These are phyloP conservation scores for Thymallus thymallus DNA, from an alignment of 2,113 vertebrate species.

Conservation along the genomic window DNA sequence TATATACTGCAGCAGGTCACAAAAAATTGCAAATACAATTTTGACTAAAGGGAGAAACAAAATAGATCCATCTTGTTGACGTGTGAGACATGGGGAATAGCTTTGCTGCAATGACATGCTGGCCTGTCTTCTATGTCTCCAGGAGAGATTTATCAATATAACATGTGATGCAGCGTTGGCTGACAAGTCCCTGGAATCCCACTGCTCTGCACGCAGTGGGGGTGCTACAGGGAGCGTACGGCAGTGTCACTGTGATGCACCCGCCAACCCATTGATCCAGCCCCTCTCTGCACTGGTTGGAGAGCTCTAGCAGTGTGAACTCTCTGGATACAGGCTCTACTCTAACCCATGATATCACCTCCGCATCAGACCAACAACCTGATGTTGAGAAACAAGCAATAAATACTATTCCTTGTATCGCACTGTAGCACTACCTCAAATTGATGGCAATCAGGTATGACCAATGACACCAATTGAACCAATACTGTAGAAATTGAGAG, in stretches of 20 bases:
- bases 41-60: constrained; percentile 36
- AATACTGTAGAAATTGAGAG: too few species aligned
- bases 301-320: not conserved
- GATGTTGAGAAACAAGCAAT: not conserved
- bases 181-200: constrained; percentile 47
- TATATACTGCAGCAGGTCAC: too few species aligned
- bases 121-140: constrained; percentile 38
- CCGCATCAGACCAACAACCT: not conserved
- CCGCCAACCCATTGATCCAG: constrained; percentile 2
- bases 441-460: too few species aligned
- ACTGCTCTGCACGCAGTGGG: constrained; percentile 23
- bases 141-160: constrained; percentile 57
- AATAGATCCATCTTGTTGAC: constrained; percentile 58
- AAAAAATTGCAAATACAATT: constrained; percentile 29
- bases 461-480: too few species aligned
- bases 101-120: constrained; percentile 43
- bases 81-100: constrained; percentile 35
- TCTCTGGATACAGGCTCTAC: not conserved
- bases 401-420: not conserved
- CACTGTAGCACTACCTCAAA: not conserved
- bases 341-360: not conserved
- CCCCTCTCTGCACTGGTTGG: constrained; percentile 1
- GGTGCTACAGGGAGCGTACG: constrained; percentile 5
- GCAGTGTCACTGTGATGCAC: not conserved
- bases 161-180: constrained; percentile 39